phyloP scores from a whole-genome alignment of 2,113 vertebrate genomes.

The Hassar affinis region DNA sequence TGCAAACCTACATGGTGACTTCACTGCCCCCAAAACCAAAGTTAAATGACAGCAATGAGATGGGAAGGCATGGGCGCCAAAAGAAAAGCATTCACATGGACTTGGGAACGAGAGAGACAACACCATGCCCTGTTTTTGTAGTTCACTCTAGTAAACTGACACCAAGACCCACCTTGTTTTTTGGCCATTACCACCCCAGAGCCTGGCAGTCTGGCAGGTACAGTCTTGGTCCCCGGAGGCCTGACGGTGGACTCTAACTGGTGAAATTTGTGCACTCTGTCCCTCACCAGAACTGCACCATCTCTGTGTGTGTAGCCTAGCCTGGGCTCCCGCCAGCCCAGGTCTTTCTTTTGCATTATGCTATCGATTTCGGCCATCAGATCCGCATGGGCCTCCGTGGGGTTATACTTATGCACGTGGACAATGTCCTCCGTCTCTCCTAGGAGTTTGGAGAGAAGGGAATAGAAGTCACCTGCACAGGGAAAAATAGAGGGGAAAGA shows the following conservation, averaged over 20 bases:
- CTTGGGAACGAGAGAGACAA: slow-evolving; percentile 21
- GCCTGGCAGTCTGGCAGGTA: slow-evolving; percentile 67
- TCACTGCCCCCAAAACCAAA: slow-evolving; percentile 2
- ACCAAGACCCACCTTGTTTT: slow-evolving; percentile 85
- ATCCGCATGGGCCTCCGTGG: slow-evolving; percentile 78
- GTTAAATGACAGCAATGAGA: slow-evolving; percentile 48
- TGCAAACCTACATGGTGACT: slow-evolving; percentile 23
- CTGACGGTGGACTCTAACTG: slow-evolving; percentile 84
- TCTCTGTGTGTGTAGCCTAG: slow-evolving; percentile 73
- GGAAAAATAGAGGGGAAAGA: slow-evolving; percentile 60
- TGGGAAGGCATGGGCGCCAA: slow-evolving; percentile 38
- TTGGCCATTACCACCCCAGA: slow-evolving; percentile 70
- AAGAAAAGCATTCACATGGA: slow-evolving; percentile 41
- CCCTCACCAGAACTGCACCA: slow-evolving; percentile 81
- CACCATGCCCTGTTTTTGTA: not conserved
- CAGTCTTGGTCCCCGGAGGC: slow-evolving; percentile 73
- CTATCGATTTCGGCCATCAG: slow-evolving; percentile 87
- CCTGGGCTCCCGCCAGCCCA: slow-evolving; percentile 69
- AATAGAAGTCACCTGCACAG: slow-evolving; percentile 92
- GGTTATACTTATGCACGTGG: slow-evolving; percentile 81
- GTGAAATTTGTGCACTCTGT: slow-evolving; percentile 94
- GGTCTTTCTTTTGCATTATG: slow-evolving; percentile 87
- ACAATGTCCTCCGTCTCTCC: slow-evolving; percentile 86
- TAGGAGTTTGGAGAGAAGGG: slow-evolving; percentile 92
- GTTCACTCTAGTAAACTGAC: not conserved